These are phyloP conservation scores for Drosophila takahashii DNA, from an alignment of 1,140 invertebrate species.

Conservation along the genomic window DNA sequence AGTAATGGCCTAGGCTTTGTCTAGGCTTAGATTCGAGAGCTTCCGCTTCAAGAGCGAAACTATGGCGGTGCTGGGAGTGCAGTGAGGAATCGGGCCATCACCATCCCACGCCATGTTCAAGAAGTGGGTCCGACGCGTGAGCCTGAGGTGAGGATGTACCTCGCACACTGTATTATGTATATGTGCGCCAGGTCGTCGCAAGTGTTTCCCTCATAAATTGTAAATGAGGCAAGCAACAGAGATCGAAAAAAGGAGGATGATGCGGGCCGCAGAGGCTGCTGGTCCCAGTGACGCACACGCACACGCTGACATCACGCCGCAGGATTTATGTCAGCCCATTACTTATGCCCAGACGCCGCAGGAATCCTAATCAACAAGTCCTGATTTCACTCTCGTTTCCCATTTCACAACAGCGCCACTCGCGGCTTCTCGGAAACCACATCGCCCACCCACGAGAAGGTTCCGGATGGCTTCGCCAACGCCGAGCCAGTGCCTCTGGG, in stretches of 20 bases:
- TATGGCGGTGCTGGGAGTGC: constrained; percentile 7
- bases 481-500: constrained; percentile 18
- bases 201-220: constrained; percentile 53
- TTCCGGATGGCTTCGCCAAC: constrained; percentile 39
- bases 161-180: constrained; percentile 3
- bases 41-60: not conserved
- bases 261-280: constrained; percentile 1
- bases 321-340: constrained; percentile 33
- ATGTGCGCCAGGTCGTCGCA: constrained; percentile 23
- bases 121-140: constrained; percentile 83
- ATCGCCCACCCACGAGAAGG: constrained; percentile 73
- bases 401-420: constrained; percentile 59
- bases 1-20: constrained; percentile 20
- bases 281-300: constrained; percentile 24
- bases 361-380: constrained; percentile 59
- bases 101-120: constrained; percentile 68
- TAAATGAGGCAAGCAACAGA: constrained; percentile 46
- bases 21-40: constrained; percentile 11
- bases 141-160: constrained; percentile 71
- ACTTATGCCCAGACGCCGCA: constrained; percentile 28
- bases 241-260: not conserved
- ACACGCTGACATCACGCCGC: constrained; percentile 54
- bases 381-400: constrained; percentile 11
- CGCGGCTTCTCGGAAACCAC: constrained; percentile 75
- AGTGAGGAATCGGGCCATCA: constrained; percentile 22